Percentiles rank a stretch among this genome's conserved stretches.
These are phyloP conservation scores for Bombus waltoni DNA, from an alignment of 1,140 invertebrate genomes.

Conservation along the genomic window DNA sequence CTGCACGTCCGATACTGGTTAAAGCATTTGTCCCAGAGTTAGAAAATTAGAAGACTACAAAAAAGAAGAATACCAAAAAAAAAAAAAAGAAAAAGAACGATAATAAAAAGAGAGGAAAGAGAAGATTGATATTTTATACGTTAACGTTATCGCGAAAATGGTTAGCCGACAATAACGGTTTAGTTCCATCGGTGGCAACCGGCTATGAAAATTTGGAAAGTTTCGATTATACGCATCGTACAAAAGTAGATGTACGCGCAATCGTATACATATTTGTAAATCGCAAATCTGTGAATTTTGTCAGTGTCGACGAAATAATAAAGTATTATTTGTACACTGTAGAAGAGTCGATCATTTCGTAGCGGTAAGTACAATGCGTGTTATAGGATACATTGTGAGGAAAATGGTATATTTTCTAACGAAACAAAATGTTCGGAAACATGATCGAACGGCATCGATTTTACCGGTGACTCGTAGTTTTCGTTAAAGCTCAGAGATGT, in stretches of 20 bases:
- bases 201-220: neutral
- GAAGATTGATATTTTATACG: constrained; percentile 11
- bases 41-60: neutral
- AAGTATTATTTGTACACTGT: constrained; percentile 60
- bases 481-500: neutral
- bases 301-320: constrained; percentile 59
- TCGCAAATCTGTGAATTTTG: constrained; percentile 45
- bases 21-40: constrained; percentile 38
- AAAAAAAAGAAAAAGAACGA: neutral
- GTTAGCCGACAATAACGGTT: constrained; percentile 31
- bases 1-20: constrained; percentile 82
- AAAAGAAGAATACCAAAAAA: constrained; percentile 10
- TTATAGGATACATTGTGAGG: neutral
- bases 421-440: too few relatives aligned
- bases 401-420: neutral
- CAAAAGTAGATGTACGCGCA: neutral
- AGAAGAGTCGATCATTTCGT: constrained; percentile 60
- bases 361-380: neutral
- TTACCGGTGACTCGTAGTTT: constrained; percentile 23
- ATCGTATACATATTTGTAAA: constrained; percentile 48
- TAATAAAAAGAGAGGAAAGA: neutral
- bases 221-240: neutral
- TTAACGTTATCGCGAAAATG: constrained; percentile 10
- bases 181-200: neutral
- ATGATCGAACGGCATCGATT: neutral